Percentiles rank a stretch among this genome's conserved stretches.
Conservation (phyloP, 1,140 invertebrate genomes). For the Marisa cornuarietis region DNA sequence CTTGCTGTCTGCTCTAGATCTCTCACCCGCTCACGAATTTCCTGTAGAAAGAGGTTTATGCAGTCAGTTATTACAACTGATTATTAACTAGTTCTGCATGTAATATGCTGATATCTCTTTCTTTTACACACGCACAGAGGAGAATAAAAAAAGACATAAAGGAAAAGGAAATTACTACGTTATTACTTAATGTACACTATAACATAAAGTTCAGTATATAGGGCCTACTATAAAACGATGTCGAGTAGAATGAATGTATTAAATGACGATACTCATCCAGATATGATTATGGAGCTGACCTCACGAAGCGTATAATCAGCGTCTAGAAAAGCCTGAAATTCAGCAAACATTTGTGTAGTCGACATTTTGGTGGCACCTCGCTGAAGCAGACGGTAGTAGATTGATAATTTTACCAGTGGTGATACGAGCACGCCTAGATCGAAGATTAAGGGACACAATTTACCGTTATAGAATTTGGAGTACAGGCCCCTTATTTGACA, state of each 20-base stretch:
- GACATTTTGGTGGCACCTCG: not conserved
- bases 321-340: slow-evolving; percentile 51
- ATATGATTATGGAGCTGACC: slow-evolving; percentile 27
- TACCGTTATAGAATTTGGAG: too few relatives aligned
- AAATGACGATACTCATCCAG: not conserved
- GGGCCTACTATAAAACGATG: not conserved
- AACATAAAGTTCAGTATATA: not conserved
- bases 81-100: not conserved
- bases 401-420: too few relatives aligned
- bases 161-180: not conserved
- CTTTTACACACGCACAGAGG: not conserved
- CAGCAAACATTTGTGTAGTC: slow-evolving; percentile 39
- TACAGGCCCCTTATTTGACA: too few relatives aligned
- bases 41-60: slow-evolving; percentile 66
- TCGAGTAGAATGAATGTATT: not conserved
- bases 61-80: slow-evolving; percentile 1
- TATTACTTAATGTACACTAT: not conserved
- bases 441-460: too few relatives aligned
- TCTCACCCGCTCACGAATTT: slow-evolving; percentile 75
- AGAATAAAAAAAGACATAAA: not conserved
- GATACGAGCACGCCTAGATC: too few relatives aligned
- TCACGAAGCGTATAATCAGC: slow-evolving; percentile 51
- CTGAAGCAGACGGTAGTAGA: too few relatives aligned
- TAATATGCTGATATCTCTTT: not conserved
- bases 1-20: slow-evolving; percentile 77